Base-by-base conservation (phyloP, 2,888 invertebrate genomes). In the Pristionchus fissidentatus region DNA sequence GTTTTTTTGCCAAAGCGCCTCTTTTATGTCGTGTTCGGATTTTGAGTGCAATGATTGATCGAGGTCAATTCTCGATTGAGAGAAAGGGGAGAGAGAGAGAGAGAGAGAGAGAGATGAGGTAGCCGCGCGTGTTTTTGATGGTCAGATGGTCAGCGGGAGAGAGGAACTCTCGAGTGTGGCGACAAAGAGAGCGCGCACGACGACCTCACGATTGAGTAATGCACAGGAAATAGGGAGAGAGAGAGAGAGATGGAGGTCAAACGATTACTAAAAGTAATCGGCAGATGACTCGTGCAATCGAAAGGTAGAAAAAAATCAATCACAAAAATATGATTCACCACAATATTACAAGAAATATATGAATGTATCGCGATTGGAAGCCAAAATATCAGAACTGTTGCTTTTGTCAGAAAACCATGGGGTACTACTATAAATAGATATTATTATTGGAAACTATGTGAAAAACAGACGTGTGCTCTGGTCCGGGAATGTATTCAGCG, bases 381-480 rank as follows among this genome's bases (percentile, higher is more conserved):
- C n/a, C n/a, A n/a, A n/a, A n/a, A n/a, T n/a, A n/a, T n/a, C n/a
- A n/a, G n/a, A n/a, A n/a, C n/a, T n/a, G n/a, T n/a, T n/a, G n/a
- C n/a, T n/a, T n/a, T n/a, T n/a, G n/a, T n/a, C n/a, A n/a, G n/a
- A n/a, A n/a, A n/a, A n/a, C n/a, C n/a, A n/a, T n/a, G n/a, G n/a
- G n/a, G n/a, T n/a, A n/a, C n/a, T n/a, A n/a, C n/a, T n/a, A n/a
- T n/a, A n/a, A n/a, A n/a, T n/a, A n/a, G n/a, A n/a, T n/a, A n/a
- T n/a, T n/a, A n/a, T n/a, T n/a, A n/a, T n/a, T n/a, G n/a, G 5
- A 10, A 10, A 55, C n/a, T 22, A 55, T 7, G 7, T 55, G 22
- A 41, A 70, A n/a, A 49, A 84, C 86, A 85, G 80, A 87, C 82
- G 55, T 82, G 80, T 55, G 84, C 86, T 32, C 87, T 81, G 60